A percentile compares a stretch with the other conserved stretches of the same genome.
These are phyloP conservation scores for Manis pentadactyla DNA, from an alignment of 2,797 vertebrate species.

Conservation along the genomic window DNA sequence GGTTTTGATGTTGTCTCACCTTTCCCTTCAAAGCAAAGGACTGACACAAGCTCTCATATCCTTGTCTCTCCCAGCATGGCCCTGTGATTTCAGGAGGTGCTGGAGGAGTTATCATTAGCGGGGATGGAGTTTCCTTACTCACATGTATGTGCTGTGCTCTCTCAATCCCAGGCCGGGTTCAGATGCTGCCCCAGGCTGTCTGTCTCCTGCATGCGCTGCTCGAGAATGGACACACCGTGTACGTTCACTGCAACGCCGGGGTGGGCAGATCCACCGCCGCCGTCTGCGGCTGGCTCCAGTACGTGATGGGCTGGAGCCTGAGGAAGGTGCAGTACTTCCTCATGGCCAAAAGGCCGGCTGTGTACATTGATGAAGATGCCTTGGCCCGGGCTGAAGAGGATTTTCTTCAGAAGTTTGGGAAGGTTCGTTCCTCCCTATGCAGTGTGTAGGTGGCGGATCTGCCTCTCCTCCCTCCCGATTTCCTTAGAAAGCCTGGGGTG, in stretches of 20 bases:
- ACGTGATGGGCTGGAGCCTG: conserved; percentile 93
- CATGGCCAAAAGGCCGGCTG: conserved; percentile 90
- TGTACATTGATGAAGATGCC: conserved; percentile 97
- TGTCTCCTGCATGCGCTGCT: conserved; percentile 94
- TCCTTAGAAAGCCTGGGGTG: neutral
- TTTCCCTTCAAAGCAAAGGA: neutral
- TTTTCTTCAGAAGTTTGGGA: conserved; percentile 92
- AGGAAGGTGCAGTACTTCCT: conserved; percentile 96
- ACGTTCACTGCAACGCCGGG: conserved; percentile 97
- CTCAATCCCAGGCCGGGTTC: conserved; percentile 90
- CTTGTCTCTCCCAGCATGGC: accelerated
- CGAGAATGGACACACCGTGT: conserved; percentile 95
- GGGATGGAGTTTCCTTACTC: neutral
- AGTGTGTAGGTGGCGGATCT: conserved; percentile 73
- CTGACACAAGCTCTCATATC: accelerated
- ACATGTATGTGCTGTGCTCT: conserved; percentile 56
- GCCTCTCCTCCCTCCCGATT: neutral
- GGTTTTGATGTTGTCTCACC: neutral
- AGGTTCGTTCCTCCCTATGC: conserved; percentile 82
- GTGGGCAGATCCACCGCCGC: conserved; percentile 96
- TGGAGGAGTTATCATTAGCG: neutral
- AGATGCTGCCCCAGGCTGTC: conserved; percentile 97
- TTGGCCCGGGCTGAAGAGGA: conserved; percentile 91
- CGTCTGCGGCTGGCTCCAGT: conserved; percentile 95
- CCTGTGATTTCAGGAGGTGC: neutral